These are phyloP conservation scores for Amphipyra berbera DNA, from an alignment of 2,888 invertebrate species.

Conservation along the genomic window DNA sequence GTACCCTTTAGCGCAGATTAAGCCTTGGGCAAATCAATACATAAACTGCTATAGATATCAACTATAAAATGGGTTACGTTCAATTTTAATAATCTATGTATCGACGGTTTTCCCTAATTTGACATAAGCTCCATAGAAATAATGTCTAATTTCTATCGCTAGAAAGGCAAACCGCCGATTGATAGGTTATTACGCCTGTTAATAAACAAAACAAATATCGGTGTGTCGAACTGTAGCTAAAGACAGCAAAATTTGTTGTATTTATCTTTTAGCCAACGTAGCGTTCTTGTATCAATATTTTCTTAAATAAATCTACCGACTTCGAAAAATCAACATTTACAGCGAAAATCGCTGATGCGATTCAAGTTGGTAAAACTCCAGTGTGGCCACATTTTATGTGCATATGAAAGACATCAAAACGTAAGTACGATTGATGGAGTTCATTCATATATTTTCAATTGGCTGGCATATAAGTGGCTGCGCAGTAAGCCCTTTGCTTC, in stretches of 20 bases:
- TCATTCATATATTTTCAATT: constrained; percentile 25
- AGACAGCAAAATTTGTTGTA: not conserved
- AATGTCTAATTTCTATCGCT: too few relatives aligned
- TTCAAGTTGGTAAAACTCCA: constrained; percentile 8
- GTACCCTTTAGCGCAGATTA: constrained; percentile 26
- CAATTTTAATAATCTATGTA: too few relatives aligned
- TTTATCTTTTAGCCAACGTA: constrained; percentile 1
- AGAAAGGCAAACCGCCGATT: too few relatives aligned
- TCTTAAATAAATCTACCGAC: constrained; percentile 7
- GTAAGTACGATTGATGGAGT: not conserved
- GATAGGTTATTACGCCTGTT: too few relatives aligned
- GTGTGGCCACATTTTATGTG: constrained; percentile 1
- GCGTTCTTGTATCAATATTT: constrained; percentile 15
- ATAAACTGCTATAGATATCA: constrained; percentile 27
- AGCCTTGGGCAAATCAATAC: constrained; percentile 27
- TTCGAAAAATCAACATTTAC: constrained; percentile 19
- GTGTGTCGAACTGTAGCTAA: not conserved
- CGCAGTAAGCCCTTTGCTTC: constrained; percentile 25
- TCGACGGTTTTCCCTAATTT: too few relatives aligned
- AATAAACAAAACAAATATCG: constrained; percentile 10
- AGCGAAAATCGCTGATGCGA: constrained; percentile 3
- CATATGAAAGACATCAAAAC: constrained; percentile 1
- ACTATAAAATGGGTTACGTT: too few relatives aligned
- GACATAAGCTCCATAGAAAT: too few relatives aligned
- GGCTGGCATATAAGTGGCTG: constrained; percentile 19